phyloP scores from a whole-genome alignment of 2,888 invertebrate genomes.

The Fabriciana adippe region DNA sequence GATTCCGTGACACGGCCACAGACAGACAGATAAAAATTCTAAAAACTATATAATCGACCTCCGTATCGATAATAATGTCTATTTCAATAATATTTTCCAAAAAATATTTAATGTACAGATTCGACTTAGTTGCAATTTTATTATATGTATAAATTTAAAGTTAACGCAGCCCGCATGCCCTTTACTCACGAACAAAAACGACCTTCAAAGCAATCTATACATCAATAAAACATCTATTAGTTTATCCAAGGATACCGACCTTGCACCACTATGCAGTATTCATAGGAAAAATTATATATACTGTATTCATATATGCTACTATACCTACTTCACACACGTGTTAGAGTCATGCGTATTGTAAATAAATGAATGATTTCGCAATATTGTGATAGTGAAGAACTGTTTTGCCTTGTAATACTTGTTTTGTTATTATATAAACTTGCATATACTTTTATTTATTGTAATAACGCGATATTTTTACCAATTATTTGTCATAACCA shows the following conservation, averaged over 20 bases:
- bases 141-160: too few species aligned
- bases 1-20: too few species aligned
- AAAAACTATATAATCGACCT: too few species aligned
- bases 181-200: conserved; percentile 55
- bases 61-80: too few species aligned
- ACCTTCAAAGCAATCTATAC: conserved; percentile 47
- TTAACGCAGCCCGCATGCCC: conserved; percentile 46
- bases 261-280: conserved; percentile 44
- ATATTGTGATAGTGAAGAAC: conserved; percentile 13
- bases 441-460: not conserved
- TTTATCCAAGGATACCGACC: conserved; percentile 46
- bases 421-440: not conserved
- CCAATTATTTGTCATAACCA: too few species aligned
- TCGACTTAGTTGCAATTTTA: too few species aligned
- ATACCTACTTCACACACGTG: conserved; percentile 27
- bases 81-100: too few species aligned
- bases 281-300: conserved; percentile 18
- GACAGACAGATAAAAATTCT: too few species aligned
- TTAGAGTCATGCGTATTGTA: conserved; percentile 13
- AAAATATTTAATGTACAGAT: too few species aligned
- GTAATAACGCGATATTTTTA: not conserved
- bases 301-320: conserved; percentile 10
- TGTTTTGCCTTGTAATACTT: conserved; percentile 17
- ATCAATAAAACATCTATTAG: conserved; percentile 49
- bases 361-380: conserved; percentile 13